Percentiles rank a stretch among this genome's conserved stretches.
Conservation (phyloP, 2,888 invertebrate species). For the Acrobasis consociella region DNA sequence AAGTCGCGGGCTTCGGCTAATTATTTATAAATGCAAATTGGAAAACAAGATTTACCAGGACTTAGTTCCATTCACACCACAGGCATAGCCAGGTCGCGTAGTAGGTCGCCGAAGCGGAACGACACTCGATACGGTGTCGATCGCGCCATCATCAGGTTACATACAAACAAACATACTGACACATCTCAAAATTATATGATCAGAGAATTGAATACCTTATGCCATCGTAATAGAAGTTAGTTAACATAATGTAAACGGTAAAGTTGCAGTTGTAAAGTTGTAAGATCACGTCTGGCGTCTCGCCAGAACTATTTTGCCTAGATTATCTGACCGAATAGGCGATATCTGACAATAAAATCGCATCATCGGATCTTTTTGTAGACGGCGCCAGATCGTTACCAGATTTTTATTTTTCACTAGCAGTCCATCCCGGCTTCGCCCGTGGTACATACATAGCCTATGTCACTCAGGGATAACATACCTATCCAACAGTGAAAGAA, state of each 20-base stretch:
- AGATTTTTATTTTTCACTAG: background rate
- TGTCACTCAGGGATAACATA: too few species aligned
- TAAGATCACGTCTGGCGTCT: conserved; percentile 48
- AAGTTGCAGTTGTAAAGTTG: conserved; percentile 31
- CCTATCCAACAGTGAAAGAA: too few species aligned
- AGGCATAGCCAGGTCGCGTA: conserved; percentile 46
- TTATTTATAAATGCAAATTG: conserved; percentile 8
- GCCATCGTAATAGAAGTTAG: conserved; percentile 25
- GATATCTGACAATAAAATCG: conserved; percentile 46
- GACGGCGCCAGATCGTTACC: conserved; percentile 10
- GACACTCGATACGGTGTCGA: conserved; percentile 65
- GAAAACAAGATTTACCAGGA: conserved; percentile 50
- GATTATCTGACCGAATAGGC: conserved; percentile 48
- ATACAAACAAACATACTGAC: conserved; percentile 36
- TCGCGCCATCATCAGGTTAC: conserved; percentile 63
- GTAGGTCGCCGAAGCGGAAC: conserved; percentile 61
- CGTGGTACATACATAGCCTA: too few species aligned
- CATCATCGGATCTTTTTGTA: conserved; percentile 27
- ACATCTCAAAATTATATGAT: conserved; percentile 17
- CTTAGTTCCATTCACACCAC: conserved; percentile 57
- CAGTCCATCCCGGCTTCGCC: too few species aligned
- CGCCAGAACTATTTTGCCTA: conserved; percentile 53
- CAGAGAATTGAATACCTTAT: conserved; percentile 35
- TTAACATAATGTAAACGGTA: conserved; percentile 11
- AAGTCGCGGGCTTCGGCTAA: too few species aligned